Conservation (phyloP, 2,888 invertebrate species). For the Agrochola circellaris region DNA sequence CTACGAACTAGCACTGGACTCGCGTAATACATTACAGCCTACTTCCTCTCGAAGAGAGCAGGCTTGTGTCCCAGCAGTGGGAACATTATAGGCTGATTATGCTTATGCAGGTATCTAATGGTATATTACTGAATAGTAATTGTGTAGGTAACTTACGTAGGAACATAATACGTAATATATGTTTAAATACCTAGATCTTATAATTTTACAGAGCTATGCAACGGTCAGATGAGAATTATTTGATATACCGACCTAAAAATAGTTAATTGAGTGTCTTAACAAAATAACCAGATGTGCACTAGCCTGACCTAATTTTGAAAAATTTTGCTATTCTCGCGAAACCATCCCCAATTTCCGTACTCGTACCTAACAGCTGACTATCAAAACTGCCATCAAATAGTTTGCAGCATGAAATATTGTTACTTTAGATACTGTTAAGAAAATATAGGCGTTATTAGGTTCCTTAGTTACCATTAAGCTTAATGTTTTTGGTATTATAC, state of each 20-base stretch:
- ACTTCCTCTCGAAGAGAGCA: too few relatives aligned
- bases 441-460: conserved; percentile 11
- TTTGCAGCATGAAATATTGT: conserved; percentile 46
- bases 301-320: conserved; percentile 61
- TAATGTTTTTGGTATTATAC: background rate
- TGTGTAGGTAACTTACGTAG: background rate
- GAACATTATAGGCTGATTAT: too few relatives aligned
- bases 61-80: too few relatives aligned
- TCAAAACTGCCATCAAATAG: conserved; percentile 47
- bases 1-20: too few relatives aligned
- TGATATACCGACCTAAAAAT: conserved; percentile 33
- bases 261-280: conserved; percentile 50
- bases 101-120: too few relatives aligned
- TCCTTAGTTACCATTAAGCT: background rate
- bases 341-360: conserved; percentile 45
- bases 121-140: background rate
- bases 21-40: too few relatives aligned
- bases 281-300: conserved; percentile 56
- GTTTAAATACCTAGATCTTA: background rate
- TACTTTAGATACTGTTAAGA: conserved; percentile 17
- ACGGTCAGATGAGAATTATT: background rate
- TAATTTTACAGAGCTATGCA: background rate
- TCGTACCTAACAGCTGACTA: conserved; percentile 62
- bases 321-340: conserved; percentile 58
- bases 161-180: background rate